Percentiles rank a stretch among this genome's conserved stretches.
phyloP scores from a whole-genome alignment of 1,140 invertebrate genomes.

The Drosophila ohnishii region DNA sequence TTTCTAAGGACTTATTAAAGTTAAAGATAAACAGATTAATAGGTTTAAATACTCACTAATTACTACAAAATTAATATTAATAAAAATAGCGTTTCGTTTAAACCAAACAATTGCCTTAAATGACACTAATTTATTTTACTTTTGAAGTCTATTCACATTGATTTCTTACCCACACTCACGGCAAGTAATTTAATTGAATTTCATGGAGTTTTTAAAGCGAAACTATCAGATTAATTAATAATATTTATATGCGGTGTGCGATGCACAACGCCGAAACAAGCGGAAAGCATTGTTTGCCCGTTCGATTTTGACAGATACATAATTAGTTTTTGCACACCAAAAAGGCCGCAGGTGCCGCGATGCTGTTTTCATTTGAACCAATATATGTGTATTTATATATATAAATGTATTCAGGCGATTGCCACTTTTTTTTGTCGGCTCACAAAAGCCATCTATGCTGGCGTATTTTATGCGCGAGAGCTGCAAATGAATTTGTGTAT shows the following conservation, averaged over 20 bases:
- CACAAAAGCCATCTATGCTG: slow-evolving; percentile 21
- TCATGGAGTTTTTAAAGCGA: slow-evolving; percentile 29
- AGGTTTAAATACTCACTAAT: no score
- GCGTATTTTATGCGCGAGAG: slow-evolving; percentile 23
- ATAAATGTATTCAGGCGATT: slow-evolving; percentile 11
- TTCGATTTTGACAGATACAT: slow-evolving; percentile 72
- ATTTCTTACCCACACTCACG: neutral
- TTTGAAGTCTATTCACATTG: neutral
- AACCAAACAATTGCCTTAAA: neutral
- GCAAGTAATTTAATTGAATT: slow-evolving; percentile 35
- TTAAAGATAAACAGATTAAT: no score
- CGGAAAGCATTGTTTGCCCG: slow-evolving; percentile 40
- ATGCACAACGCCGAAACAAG: slow-evolving; percentile 21
- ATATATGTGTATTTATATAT: neutral
- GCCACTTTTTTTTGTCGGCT: slow-evolving; percentile 10
- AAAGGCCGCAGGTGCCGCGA: slow-evolving; percentile 45
- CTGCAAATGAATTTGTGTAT: slow-evolving; percentile 38
- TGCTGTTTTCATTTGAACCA: slow-evolving; percentile 38
- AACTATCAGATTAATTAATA: slow-evolving; percentile 55
- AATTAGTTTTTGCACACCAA: slow-evolving; percentile 66
- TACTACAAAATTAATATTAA: neutral
- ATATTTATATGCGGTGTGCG: slow-evolving; percentile 47
- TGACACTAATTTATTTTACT: neutral
- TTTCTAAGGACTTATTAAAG: no score
- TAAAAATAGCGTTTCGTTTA: neutral